Evolutionary conservation across 2,888 invertebrate species (phyloP).

Genomic region (Lycia hirtaria): DNA sequence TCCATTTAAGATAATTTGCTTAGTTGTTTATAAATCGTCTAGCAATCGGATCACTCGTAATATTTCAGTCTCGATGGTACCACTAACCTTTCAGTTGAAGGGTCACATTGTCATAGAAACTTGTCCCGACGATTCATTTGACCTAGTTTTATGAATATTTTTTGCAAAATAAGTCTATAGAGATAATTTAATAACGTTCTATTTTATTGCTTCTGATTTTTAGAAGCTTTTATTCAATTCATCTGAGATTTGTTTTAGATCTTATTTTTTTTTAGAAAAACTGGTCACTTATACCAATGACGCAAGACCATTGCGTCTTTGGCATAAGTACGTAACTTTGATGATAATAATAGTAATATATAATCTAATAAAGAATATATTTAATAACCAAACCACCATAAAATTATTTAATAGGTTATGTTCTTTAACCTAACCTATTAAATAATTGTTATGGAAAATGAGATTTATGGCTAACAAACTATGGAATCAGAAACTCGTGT

Average conservation of each 20-base stretch:
- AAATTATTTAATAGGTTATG: too few species aligned
- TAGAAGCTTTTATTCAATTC: neutral
- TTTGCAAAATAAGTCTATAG: neutral
- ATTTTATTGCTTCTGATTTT: neutral
- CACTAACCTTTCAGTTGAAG: constrained; percentile 21
- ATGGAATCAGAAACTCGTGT: too few species aligned
- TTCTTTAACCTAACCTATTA: too few species aligned
- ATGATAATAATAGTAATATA: too few species aligned
- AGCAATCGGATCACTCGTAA: constrained; percentile 3
- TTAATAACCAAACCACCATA: too few species aligned
- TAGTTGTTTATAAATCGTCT: constrained; percentile 17
- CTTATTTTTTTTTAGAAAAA: too few species aligned
- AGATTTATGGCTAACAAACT: too few species aligned
- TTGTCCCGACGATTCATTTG: neutral
- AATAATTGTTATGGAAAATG: too few species aligned
- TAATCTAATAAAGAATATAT: too few species aligned
- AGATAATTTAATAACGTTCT: neutral
- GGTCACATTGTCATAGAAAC: constrained; percentile 15
- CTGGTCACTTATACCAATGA: too few species aligned
- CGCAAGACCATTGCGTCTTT: too few species aligned
- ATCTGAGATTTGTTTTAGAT: neutral
- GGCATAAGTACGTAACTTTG: too few species aligned
- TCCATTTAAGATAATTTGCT: constrained; percentile 8
- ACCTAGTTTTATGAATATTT: neutral
- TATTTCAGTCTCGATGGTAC: constrained; percentile 19